Evolutionary conservation across 2,797 vertebrate genomes (phyloP), one percentile per base, ranked within the genome.

Genomic region (Gila robusta): DNA sequence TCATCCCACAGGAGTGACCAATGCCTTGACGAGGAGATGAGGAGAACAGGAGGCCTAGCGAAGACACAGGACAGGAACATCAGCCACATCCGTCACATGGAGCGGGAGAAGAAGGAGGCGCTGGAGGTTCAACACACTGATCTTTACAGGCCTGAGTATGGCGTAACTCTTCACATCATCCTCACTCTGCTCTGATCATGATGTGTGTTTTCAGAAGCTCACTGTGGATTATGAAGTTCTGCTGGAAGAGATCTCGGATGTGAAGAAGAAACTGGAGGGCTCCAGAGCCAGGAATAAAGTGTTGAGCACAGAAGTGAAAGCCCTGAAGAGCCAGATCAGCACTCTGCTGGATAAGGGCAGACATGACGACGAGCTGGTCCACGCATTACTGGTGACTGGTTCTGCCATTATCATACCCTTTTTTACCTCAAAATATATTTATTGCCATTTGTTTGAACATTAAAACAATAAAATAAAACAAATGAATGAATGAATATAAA

Each of bases 331-430:
- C 59, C 98, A 98, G 90, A 93, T 97, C 86, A 56, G 90, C 69
- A 97, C 95, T 19, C 92, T 99, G 59, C 88, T 96, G 88, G 96
- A 98, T 80, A 99, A 99, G 89, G 96, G 96, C 5, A 96, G 95
- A 86, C 97, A 98, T 0, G 97, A 99, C 0, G 93, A 98, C 9
- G 98, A 98, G 87, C 95, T 99, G 16, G 94, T 99, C 21, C 95
- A 97, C 0, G 94, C 96, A 32, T 92, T 99, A 76, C 90, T 98
- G 97, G 98, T 99, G 95, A 81, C 90, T 47, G 69, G 17, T 32
- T 59, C n/a, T 37, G 12, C 0, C 5, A 12, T 23, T 52, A 66
- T 16, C 19, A 72, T n/a, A 79, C 6, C 41, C 44, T 44, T 44
- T 39, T 8, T 8, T 39, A 39, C 39, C 39, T 8, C 39, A 8